Percentiles rank a stretch among this genome's conserved stretches.
Conservation (phyloP, 1,140 invertebrate species). For the Dendroctonus ponderosae region DNA sequence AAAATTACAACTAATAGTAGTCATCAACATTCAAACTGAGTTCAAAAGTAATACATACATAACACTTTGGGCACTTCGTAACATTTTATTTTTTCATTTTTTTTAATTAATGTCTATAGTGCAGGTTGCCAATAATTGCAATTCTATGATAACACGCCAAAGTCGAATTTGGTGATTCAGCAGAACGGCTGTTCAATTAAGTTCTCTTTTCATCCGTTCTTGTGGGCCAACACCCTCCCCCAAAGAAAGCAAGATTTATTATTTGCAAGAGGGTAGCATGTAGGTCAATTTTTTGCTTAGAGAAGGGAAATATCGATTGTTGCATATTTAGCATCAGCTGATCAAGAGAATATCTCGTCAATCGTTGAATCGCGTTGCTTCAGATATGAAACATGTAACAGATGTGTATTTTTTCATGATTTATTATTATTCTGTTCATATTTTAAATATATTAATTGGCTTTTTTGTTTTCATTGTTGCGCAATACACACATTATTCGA, state of each 20-base stretch:
- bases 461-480: too few relatives aligned
- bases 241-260: slow-evolving; percentile 28
- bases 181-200: slow-evolving; percentile 24
- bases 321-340: slow-evolving; percentile 2
- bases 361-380: too few relatives aligned
- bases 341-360: background rate
- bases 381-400: too few relatives aligned
- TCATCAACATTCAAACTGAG: background rate
- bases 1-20: background rate
- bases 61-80: background rate
- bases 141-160: slow-evolving; percentile 18
- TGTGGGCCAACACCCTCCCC: slow-evolving; percentile 26
- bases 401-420: too few relatives aligned
- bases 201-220: slow-evolving; percentile 20
- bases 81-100: too few relatives aligned
- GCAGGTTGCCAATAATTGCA: background rate
- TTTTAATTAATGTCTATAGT: background rate
- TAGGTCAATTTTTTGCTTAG: slow-evolving; percentile 21
- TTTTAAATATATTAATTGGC: too few relatives aligned
- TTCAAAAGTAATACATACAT: background rate
- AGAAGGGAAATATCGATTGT: background rate
- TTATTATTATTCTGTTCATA: too few relatives aligned
- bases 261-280: slow-evolving; percentile 21
- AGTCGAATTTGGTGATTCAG: slow-evolving; percentile 24
- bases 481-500: too few relatives aligned